Conservation (phyloP, 2,797 vertebrate genomes). For the Phalanger gymnotis region DNA sequence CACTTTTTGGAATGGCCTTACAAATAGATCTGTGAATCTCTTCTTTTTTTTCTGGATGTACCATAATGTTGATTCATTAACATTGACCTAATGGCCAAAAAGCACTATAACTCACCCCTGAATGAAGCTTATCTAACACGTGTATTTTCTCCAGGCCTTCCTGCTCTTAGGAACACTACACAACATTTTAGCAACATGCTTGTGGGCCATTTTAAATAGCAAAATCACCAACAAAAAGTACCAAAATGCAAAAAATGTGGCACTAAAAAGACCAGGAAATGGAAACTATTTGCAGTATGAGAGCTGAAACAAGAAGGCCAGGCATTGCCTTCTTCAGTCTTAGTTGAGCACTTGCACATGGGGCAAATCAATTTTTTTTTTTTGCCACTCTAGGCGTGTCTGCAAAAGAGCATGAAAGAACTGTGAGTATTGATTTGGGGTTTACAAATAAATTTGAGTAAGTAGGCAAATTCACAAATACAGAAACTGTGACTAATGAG, state of each 20-base stretch:
- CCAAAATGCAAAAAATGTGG: not conserved
- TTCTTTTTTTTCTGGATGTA: not conserved
- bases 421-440: not conserved
- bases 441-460: not conserved
- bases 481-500: not conserved
- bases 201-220: not conserved
- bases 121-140: not conserved
- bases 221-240: not conserved
- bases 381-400: not conserved
- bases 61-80: not conserved
- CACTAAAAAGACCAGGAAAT: not conserved
- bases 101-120: not conserved
- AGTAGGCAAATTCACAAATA: not conserved
- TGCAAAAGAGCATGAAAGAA: not conserved
- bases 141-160: not conserved
- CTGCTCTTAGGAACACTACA: not conserved
- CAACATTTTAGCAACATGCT: not conserved
- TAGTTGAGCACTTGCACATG: not conserved
- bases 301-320: not conserved
- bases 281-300: not conserved
- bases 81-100: not conserved
- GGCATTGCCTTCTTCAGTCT: not conserved
- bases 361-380: not conserved
- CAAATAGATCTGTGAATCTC: not conserved
- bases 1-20: not conserved